phyloP scores from a whole-genome alignment of 2,113 vertebrate species.

The Taxidea taxus region DNA sequence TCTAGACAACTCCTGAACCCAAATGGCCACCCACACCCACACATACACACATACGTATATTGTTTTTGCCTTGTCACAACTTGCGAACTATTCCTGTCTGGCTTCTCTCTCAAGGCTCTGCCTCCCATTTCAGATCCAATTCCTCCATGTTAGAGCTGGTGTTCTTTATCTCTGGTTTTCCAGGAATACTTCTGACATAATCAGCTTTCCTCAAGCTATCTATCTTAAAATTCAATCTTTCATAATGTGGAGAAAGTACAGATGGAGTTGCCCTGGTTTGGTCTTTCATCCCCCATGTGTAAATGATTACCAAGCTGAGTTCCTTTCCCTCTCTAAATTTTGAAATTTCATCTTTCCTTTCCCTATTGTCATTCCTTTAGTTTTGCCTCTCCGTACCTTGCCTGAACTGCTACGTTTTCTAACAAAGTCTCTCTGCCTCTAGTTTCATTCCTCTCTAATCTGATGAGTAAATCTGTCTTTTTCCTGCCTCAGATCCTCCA shows the following conservation, averaged over 20 bases:
- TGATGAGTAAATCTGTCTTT: neutral
- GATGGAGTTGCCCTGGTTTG: neutral
- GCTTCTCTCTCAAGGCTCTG: neutral
- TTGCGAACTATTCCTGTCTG: neutral
- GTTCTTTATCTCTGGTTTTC: neutral
- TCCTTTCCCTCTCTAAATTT: neutral
- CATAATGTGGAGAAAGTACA: neutral
- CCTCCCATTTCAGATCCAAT: neutral
- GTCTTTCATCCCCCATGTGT: neutral
- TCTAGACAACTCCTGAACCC: neutral
- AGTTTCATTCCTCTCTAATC: neutral
- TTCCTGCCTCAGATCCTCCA: neutral
- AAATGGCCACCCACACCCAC: rapidly evolving
- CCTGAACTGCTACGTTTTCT: neutral
- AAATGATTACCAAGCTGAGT: neutral
- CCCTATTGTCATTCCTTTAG: neutral
- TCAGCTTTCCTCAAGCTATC: neutral
- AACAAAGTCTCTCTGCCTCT: slow-evolving; percentile 1
- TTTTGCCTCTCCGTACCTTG: neutral
- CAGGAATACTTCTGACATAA: neutral
- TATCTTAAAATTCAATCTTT: neutral
- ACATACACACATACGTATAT: too few species aligned
- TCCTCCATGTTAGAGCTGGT: neutral
- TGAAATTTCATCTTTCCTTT: neutral
- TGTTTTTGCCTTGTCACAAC: neutral